phyloP scores from a whole-genome alignment of 2,888 invertebrate genomes.

The Dicyrtoma fusca region DNA sequence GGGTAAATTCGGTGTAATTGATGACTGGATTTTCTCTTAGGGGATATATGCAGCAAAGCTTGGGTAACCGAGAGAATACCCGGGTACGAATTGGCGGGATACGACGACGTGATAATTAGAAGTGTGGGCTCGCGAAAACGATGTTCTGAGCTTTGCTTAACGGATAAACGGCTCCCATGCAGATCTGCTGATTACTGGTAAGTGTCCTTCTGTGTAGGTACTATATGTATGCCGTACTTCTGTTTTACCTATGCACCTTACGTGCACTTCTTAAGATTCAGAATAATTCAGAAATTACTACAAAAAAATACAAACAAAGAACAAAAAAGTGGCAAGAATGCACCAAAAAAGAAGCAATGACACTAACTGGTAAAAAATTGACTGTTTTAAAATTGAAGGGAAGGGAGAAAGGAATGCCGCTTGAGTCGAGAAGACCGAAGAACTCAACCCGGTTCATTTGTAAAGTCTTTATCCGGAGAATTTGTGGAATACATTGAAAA shows the following conservation, averaged over 20 bases:
- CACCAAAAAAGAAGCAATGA: no score
- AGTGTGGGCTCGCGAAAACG: conserved; percentile 56
- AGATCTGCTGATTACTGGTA: conserved; percentile 56
- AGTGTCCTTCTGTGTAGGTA: no score
- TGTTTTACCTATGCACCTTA: no score
- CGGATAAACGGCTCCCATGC: conserved; percentile 57
- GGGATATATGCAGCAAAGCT: conserved; percentile 57
- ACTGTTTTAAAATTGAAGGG: conserved; percentile 44
- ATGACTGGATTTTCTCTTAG: conserved; percentile 20
- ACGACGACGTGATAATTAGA: conserved; percentile 57
- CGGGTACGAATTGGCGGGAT: conserved; percentile 57
- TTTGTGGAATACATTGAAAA: conserved; percentile 79
- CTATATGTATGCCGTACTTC: no score
- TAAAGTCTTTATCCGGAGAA: conserved; percentile 63
- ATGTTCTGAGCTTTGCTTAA: conserved; percentile 58
- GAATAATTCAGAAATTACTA: no score
- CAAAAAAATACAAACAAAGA: no score
- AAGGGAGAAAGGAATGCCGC: conserved; percentile 65
- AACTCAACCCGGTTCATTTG: conserved; percentile 75
- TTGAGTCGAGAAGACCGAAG: conserved; percentile 75
- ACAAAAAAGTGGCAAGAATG: no score
- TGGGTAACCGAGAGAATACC: conserved; percentile 58
- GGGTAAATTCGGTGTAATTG: background rate
- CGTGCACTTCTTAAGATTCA: no score
- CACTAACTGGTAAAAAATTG: no score